Percentiles rank a stretch among this genome's conserved stretches.
phyloP scores from a whole-genome alignment of 2,113 vertebrate species.

The Marmota monax region DNA sequence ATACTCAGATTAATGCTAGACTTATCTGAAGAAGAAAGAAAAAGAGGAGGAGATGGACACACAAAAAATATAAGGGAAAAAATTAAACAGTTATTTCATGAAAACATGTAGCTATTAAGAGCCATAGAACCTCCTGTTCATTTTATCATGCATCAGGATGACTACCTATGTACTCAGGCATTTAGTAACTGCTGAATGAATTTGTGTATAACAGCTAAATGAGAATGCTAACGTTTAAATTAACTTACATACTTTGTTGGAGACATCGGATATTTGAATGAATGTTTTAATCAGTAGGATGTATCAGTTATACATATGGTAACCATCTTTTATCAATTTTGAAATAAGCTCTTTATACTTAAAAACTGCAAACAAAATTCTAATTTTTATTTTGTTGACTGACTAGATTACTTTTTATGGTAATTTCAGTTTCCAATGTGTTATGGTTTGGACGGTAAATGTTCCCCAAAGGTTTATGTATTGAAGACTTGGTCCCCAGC shows the following conservation, averaged over 20 bases:
- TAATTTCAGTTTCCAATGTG: background rate
- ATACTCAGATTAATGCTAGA: background rate
- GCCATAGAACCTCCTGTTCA: background rate
- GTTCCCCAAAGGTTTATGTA: too few species aligned
- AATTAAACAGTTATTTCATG: background rate
- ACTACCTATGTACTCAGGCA: background rate
- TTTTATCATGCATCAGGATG: background rate
- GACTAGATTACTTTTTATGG: background rate
- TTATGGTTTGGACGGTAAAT: too few species aligned
- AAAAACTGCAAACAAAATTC: background rate
- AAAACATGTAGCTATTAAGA: background rate
- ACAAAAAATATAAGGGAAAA: background rate
- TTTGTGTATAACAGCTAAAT: conserved; percentile 1
- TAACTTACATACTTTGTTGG: background rate
- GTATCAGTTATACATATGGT: background rate
- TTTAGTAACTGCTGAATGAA: background rate
- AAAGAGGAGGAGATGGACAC: background rate
- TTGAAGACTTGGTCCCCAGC: too few species aligned
- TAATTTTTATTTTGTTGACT: background rate
- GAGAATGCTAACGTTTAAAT: background rate
- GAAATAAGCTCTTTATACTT: background rate
- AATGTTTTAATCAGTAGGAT: background rate
- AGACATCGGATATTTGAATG: background rate
- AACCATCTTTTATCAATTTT: background rate
- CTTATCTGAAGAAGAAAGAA: background rate